phyloP scores from a whole-genome alignment of 2,888 invertebrate species.

The Drosophila kambysellisi region DNA sequence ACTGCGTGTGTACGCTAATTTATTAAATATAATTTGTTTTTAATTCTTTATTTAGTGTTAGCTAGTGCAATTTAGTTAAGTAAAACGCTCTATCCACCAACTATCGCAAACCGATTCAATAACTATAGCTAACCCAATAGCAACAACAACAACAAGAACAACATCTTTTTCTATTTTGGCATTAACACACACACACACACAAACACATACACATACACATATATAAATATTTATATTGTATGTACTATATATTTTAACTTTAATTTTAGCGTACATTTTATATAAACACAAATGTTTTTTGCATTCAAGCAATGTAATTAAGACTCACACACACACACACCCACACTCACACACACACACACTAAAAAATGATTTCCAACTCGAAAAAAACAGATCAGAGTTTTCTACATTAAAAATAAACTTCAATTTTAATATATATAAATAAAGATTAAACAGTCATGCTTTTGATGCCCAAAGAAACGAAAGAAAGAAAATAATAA shows the following conservation, averaged over 20 bases:
- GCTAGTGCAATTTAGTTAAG: conserved; percentile 84
- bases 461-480: conserved; percentile 78
- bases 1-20: conserved; percentile 66
- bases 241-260: conserved; percentile 65
- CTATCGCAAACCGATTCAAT: conserved; percentile 25
- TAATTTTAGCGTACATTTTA: conserved; percentile 65
- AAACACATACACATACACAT: conserved; percentile 27
- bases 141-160: conserved; percentile 1
- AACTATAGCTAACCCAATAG: conserved; percentile 34
- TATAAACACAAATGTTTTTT: conserved; percentile 38
- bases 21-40: conserved; percentile 80
- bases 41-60: conserved; percentile 83
- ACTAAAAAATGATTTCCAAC: conserved; percentile 43
- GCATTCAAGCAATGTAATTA: conserved; percentile 42
- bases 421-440: conserved; percentile 45
- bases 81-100: conserved; percentile 49
- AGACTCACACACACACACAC: conserved; percentile 11
- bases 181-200: conserved; percentile 48
- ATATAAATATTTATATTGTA: conserved; percentile 35
- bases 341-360: conserved; percentile 2
- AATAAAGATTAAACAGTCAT: conserved; percentile 68
- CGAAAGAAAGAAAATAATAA: conserved; percentile 23
- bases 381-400: conserved; percentile 48
- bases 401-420: conserved; percentile 29
- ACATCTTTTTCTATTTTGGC: conserved; percentile 45